Evolutionary conservation across 2,888 invertebrate genomes (phyloP).

Genomic region (Scaeva pyrastri): DNA sequence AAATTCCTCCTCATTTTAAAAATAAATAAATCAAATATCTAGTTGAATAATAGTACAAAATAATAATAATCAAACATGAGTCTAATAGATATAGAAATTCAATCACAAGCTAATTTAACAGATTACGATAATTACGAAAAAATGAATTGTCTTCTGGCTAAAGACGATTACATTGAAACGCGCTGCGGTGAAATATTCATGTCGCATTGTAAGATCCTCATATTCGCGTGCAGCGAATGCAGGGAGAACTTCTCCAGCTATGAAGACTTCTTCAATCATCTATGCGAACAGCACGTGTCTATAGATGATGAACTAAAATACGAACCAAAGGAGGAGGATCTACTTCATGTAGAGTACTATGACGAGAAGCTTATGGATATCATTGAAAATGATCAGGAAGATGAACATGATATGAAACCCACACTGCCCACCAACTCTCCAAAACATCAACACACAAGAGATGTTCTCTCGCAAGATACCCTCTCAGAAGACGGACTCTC

Average conservation of each 20-base stretch:
- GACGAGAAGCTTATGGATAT: constrained; percentile 29
- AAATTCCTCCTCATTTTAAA: not conserved
- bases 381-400: constrained; percentile 16
- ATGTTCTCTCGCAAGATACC: not conserved
- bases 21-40: not conserved
- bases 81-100: constrained; percentile 56
- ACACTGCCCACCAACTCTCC: not conserved
- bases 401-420: constrained; percentile 42
- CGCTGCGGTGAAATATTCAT: constrained; percentile 76
- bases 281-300: constrained; percentile 53
- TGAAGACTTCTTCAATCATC: constrained; percentile 61
- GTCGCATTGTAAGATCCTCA: constrained; percentile 57
- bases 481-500: not conserved
- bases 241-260: constrained; percentile 56
- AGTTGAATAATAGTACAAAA: not conserved
- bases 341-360: constrained; percentile 2
- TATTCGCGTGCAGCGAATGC: constrained; percentile 71
- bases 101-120: constrained; percentile 16
- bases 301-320: constrained; percentile 33
- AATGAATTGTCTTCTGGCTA: constrained; percentile 44
- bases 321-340: constrained; percentile 31
- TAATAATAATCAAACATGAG: constrained; percentile 45
- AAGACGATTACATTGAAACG: constrained; percentile 55
- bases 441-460: not conserved
- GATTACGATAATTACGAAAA: constrained; percentile 34